Evolutionary conservation across 1,140 invertebrate species (phyloP).

Genomic region (Cydia strobilella): DNA sequence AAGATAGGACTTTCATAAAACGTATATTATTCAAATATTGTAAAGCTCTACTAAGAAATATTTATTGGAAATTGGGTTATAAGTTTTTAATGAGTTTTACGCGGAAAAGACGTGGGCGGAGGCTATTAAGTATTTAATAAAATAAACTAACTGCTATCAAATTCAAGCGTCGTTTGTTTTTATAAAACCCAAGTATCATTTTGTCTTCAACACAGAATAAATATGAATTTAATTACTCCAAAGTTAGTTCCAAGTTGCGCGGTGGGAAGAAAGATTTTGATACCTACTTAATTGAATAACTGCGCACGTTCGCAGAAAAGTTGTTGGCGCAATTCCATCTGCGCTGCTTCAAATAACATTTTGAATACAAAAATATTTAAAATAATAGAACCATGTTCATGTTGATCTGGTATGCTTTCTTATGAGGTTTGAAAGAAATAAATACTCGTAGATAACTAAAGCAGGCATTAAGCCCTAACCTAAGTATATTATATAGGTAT

Average conservation of each 20-base stretch:
- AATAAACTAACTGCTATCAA: background rate
- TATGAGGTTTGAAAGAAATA: no score
- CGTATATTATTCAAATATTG: no score
- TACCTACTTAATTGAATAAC: constrained; percentile 33
- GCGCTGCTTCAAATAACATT: constrained; percentile 18
- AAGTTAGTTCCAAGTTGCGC: constrained; percentile 30
- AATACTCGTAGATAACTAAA: no score
- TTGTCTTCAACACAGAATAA: constrained; percentile 32
- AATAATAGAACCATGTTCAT: no score
- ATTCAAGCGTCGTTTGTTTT: constrained; percentile 21
- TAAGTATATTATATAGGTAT: no score
- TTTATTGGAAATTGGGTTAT: no score
- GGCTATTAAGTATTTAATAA: background rate
- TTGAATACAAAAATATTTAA: constrained; percentile 17
- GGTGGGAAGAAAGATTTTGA: constrained; percentile 32
- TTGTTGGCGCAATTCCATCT: constrained; percentile 24
- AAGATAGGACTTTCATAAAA: no score
- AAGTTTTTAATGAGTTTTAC: background rate
- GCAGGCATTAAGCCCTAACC: no score
- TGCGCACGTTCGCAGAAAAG: constrained; percentile 22
- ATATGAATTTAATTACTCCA: constrained; percentile 32
- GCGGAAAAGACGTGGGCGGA: background rate
- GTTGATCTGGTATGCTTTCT: no score
- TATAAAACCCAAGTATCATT: constrained; percentile 21
- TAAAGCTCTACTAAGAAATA: no score